Evolutionary conservation across 2,797 vertebrate genomes (phyloP).

Genomic region (Austrolebias charrua): DNA sequence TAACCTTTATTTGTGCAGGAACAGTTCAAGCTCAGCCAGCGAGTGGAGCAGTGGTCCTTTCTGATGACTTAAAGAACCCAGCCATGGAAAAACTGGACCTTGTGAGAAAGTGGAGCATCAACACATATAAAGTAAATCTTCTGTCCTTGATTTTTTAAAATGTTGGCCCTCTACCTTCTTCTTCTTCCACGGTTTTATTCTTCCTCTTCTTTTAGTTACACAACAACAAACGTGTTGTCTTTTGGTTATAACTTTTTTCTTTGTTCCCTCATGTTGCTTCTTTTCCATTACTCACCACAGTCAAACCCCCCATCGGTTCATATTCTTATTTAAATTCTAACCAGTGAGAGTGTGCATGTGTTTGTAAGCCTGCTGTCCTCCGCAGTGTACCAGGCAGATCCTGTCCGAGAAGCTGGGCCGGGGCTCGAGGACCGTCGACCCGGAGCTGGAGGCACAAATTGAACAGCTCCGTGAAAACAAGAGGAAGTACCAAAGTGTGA

Average conservation of each 20-base stretch:
- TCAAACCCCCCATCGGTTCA: not conserved
- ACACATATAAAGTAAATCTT: conserved; percentile 93
- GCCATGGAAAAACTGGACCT: conserved; percentile 97
- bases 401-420: conserved; percentile 96
- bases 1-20: conserved; percentile 58
- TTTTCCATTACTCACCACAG: not conserved
- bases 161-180: conserved; percentile 11
- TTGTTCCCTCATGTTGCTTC: not conserved
- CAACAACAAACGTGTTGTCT: not conserved
- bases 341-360: not conserved
- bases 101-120: conserved; percentile 98
- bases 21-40: conserved; percentile 53
- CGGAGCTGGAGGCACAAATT: conserved; percentile 96
- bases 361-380: conserved; percentile 18
- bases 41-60: conserved; percentile 88
- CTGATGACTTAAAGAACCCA: conserved; percentile 93
- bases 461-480: conserved; percentile 96
- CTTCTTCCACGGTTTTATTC: conserved; percentile 6
- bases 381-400: conserved; percentile 95
- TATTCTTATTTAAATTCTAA: not conserved
- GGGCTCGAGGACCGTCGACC: conserved; percentile 95
- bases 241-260: not conserved
- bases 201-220: conserved; percentile 4
- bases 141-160: conserved; percentile 28
- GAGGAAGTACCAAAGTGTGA: conserved; percentile 94